These are phyloP conservation scores for Mactra quadrangularis DNA, from an alignment of 1,140 invertebrate species.

Conservation along the genomic window DNA sequence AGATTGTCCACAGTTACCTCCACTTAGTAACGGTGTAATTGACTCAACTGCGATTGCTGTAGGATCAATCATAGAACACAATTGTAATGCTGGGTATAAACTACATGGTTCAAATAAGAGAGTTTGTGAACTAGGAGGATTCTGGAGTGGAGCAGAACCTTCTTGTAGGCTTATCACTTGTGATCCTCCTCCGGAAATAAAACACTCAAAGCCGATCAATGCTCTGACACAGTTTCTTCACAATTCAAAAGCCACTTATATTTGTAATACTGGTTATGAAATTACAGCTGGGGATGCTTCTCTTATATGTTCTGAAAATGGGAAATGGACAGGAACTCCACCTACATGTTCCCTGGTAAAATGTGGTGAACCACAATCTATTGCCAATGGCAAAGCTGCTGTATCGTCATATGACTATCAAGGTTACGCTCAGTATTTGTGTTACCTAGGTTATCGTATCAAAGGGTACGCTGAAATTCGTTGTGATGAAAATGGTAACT, in stretches of 20 bases:
- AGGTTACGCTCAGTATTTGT: constrained; percentile 40
- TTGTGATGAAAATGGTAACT: constrained; percentile 59
- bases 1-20: constrained; percentile 45
- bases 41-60: background rate
- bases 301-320: constrained; percentile 43
- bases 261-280: constrained; percentile 68
- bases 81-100: constrained; percentile 64
- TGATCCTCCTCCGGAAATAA: constrained; percentile 53
- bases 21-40: constrained; percentile 54
- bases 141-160: constrained; percentile 63
- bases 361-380: constrained; percentile 22
- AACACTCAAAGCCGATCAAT: constrained; percentile 48
- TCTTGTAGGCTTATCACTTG: constrained; percentile 65
- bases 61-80: constrained; percentile 38
- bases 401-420: background rate
- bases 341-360: constrained; percentile 83
- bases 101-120: constrained; percentile 41
- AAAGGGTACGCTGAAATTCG: constrained; percentile 43
- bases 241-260: constrained; percentile 58
- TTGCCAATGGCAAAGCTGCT: constrained; percentile 24
- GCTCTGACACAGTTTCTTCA: constrained; percentile 35
- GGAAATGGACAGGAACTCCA: constrained; percentile 87
- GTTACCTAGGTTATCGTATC: constrained; percentile 58
- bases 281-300: constrained; percentile 32
- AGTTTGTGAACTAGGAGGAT: constrained; percentile 48